phyloP scores from a whole-genome alignment of 2,888 invertebrate genomes.

The Zygogramma bicolorata region DNA sequence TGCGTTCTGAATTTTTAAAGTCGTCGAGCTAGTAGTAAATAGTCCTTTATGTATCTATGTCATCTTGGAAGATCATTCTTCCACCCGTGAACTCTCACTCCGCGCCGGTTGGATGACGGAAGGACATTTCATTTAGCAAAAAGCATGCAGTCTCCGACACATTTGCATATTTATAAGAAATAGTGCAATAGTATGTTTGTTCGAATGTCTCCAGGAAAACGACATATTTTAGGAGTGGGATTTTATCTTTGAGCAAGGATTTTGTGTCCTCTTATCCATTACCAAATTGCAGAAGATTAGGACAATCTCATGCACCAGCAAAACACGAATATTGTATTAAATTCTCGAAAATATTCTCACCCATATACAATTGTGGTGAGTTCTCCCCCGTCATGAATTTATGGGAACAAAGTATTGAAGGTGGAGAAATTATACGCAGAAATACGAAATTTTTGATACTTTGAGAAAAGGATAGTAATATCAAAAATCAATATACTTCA shows the following conservation, averaged over 20 bases:
- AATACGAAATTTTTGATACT: too few relatives aligned
- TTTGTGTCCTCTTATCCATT: neutral
- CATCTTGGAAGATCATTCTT: constrained; percentile 34
- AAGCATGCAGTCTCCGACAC: constrained; percentile 43
- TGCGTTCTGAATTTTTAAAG: constrained; percentile 20
- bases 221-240: neutral
- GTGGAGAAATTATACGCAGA: too few relatives aligned
- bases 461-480: too few relatives aligned
- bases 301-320: too few relatives aligned
- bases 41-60: constrained; percentile 30
- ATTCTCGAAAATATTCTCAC: too few relatives aligned
- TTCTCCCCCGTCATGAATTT: too few relatives aligned
- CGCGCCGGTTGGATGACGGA: neutral
- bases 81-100: constrained; percentile 18
- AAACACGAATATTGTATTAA: too few relatives aligned
- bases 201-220: neutral
- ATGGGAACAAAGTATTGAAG: too few relatives aligned
- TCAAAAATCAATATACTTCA: too few relatives aligned
- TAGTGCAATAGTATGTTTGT: constrained; percentile 43
- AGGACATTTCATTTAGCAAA: constrained; percentile 44
- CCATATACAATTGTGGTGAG: too few relatives aligned
- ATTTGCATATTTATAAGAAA: constrained; percentile 52
- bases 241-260: neutral
- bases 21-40: constrained; percentile 23
- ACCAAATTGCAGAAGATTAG: too few relatives aligned